Evolutionary conservation across 2,888 invertebrate species (phyloP).

Genomic region (Chalcosyrphus nemorum): DNA sequence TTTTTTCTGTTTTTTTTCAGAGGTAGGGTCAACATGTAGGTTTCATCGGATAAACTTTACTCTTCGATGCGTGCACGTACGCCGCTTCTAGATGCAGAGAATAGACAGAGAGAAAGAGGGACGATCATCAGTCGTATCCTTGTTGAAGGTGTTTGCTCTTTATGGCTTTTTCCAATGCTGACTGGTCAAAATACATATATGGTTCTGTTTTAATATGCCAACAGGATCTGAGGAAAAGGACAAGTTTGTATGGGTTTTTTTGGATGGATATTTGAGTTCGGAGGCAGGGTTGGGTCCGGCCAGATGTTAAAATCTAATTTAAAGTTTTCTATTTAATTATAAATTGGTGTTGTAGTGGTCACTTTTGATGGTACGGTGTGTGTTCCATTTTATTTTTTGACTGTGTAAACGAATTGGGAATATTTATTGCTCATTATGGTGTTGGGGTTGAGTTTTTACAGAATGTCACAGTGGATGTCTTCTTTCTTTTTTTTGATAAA

Average conservation of each 20-base stretch:
- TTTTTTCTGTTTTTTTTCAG: conserved; percentile 1
- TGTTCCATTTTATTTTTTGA: conserved; percentile 8
- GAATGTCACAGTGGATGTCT: conserved; percentile 15
- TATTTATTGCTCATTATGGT: conserved; percentile 64
- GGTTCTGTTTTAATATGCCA: background rate
- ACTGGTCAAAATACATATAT: conserved; percentile 44
- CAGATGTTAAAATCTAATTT: conserved; percentile 69
- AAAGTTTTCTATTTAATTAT: conserved; percentile 72
- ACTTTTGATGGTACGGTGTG: conserved; percentile 26
- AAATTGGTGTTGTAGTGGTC: conserved; percentile 66
- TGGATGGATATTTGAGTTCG: conserved; percentile 31
- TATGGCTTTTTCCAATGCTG: conserved; percentile 41
- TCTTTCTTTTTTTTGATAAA: conserved; percentile 26
- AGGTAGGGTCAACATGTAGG: conserved; percentile 13
- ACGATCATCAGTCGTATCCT: conserved; percentile 1
- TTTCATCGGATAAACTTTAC: conserved; percentile 46
- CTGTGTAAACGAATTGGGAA: conserved; percentile 47
- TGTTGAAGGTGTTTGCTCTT: conserved; percentile 50
- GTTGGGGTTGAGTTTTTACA: background rate
- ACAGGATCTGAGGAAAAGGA: conserved; percentile 26
- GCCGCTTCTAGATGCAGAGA: conserved; percentile 21
- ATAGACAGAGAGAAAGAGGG: background rate
- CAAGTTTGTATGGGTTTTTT: conserved; percentile 52
- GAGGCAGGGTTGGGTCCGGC: background rate
- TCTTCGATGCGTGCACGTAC: conserved; percentile 47